Percentiles rank a stretch among this genome's conserved stretches.
These are phyloP conservation scores for Bombus pascuorum DNA, from an alignment of 1,140 invertebrate genomes.

Conservation along the genomic window DNA sequence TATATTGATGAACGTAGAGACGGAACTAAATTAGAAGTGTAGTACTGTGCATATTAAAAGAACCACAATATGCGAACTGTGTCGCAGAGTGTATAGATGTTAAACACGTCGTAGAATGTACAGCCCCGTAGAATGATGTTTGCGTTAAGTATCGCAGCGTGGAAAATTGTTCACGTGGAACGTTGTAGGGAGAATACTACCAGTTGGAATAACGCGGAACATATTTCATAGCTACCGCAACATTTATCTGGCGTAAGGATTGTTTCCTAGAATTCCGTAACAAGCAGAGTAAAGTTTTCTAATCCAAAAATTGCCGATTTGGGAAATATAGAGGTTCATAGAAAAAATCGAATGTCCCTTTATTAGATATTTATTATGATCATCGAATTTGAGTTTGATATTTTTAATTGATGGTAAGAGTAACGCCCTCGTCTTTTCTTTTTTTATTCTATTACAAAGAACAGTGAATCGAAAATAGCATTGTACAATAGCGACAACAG, in stretches of 20 bases:
- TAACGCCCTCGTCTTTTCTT: neutral
- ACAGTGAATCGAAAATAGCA: neutral
- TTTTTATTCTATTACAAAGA: neutral
- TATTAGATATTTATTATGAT: too few relatives aligned
- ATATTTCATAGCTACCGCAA: slow-evolving; percentile 34
- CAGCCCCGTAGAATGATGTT: slow-evolving; percentile 23
- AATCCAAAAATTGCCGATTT: neutral
- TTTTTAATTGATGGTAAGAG: neutral
- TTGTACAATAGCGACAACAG: neutral
- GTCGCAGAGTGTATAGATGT: slow-evolving; percentile 16
- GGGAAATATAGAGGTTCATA: neutral
- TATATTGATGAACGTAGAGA: neutral
- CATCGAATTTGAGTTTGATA: neutral
- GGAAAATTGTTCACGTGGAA: slow-evolving; percentile 49
- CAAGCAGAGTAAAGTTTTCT: neutral
- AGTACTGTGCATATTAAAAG: slow-evolving; percentile 11
- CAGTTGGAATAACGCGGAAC: neutral
- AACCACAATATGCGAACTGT: slow-evolving; percentile 22
- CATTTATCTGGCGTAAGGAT: slow-evolving; percentile 16
- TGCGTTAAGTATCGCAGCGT: slow-evolving; percentile 35
- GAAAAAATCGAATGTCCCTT: neutral
- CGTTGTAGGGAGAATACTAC: slow-evolving; percentile 22
- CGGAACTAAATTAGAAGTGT: slow-evolving; percentile 1
- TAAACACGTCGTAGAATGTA: slow-evolving; percentile 20
- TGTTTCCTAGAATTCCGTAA: neutral